Evolutionary conservation across 2,888 invertebrate species (phyloP), one percentile per base, ranked within the genome.

Genomic region (Hirtodrosophila trivittata): DNA sequence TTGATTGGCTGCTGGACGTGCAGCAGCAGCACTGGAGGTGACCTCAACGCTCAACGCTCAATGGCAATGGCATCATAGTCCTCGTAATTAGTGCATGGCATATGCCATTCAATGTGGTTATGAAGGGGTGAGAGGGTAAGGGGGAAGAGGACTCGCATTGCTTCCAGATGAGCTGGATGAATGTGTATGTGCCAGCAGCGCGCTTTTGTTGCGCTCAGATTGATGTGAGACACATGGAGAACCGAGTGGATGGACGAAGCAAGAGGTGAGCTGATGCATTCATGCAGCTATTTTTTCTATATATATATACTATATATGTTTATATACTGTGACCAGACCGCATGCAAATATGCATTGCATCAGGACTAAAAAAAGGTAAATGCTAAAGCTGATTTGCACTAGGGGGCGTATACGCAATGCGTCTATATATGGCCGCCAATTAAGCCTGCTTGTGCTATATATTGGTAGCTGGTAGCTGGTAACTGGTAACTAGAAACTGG

Each of bases 1-100:
- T 74, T 78, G 82, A 84, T 78, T 78, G 77, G 75, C 66, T 41
- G 51, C 52, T 25, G 67, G 45, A 71, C 51, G 60, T 72, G 73
- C 60, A 41, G 49, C 30, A 28, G 7, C 28, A n/a, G 5, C 28
- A n/a, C 35, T 25, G 45, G 5, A 38, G 41, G 12, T 67, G 64
- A 66, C 77, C 73, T 69, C 69, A 69, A 51, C 68, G 42, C 73
- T 69, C 69, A 69, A 51, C 68, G 42, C 43, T 47, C 38, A 8
- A 30, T 12, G 18, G 46, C 57, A 57, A 39, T 50, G 13, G 58
- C 38, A 60, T 38, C 54, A 43, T 59, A 54, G 67, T 49, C 46
- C 59, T 33, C 47, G 69, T 70, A 70, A 70, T 70, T 70, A 70
- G 69, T 73, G 62, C 67, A 62, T 52, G 51, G 55, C 21, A 52